A percentile compares a stretch with the other conserved stretches of the same genome.
Conservation (phyloP, 2,888 invertebrate species). For the Harpalus rubripes region DNA sequence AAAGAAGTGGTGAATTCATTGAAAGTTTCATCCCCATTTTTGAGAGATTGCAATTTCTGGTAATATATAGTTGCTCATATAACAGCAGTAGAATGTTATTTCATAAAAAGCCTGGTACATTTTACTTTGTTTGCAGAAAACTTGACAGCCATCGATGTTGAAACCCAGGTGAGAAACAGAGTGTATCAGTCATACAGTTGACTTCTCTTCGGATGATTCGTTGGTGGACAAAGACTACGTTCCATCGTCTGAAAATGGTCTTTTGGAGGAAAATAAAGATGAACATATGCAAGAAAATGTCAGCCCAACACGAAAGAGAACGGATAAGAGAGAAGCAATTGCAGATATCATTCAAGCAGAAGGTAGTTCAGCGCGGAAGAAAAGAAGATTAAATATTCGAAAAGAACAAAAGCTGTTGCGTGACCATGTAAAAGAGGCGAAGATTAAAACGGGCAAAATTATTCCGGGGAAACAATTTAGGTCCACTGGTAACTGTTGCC, state of each 20-base stretch:
- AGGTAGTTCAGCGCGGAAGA: neutral
- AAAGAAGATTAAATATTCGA: constrained; percentile 28
- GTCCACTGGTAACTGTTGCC: constrained; percentile 41
- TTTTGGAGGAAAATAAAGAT: neutral
- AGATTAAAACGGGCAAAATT: constrained; percentile 25
- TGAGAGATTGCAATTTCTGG: too few species aligned
- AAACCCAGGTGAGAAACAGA: too few species aligned
- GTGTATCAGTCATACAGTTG: neutral
- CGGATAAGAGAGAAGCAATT: constrained; percentile 8
- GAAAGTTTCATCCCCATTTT: too few species aligned
- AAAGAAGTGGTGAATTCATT: too few species aligned
- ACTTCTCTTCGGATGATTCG: constrained; percentile 26
- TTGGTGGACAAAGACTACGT: constrained; percentile 2
- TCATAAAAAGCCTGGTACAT: too few species aligned
- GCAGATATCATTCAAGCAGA: constrained; percentile 41
- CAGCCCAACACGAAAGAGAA: constrained; percentile 40
- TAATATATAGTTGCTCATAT: too few species aligned
- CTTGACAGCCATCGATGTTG: too few species aligned
- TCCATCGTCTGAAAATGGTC: constrained; percentile 14
- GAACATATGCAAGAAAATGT: constrained; percentile 18
- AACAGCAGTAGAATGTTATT: too few species aligned
- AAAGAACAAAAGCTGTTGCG: constrained; percentile 36
- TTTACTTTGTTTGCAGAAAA: too few species aligned
- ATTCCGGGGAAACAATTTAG: constrained; percentile 20
- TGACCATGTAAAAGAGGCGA: constrained; percentile 39